phyloP scores from a whole-genome alignment of 2,797 vertebrate genomes.

The Karalla daura region DNA sequence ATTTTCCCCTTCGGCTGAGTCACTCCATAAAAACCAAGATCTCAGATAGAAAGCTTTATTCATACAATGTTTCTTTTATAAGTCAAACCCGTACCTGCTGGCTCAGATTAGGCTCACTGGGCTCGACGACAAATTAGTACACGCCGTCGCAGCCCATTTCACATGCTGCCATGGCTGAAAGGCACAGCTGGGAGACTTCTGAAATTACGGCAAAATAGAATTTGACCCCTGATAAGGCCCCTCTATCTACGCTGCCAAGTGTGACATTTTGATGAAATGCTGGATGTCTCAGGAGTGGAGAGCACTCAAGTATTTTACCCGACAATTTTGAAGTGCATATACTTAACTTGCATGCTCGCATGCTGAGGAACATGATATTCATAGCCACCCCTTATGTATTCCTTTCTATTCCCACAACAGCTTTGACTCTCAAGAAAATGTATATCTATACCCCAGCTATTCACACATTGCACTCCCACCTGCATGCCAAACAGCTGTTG shows the following conservation, averaged over 20 bases:
- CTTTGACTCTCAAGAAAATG: not conserved
- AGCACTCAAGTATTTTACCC: constrained; percentile 50
- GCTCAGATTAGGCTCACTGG: constrained; percentile 47
- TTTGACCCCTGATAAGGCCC: constrained; percentile 65
- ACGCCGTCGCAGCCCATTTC: constrained; percentile 33
- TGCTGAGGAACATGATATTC: constrained; percentile 7
- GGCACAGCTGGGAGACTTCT: constrained; percentile 51
- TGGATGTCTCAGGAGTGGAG: constrained; percentile 38
- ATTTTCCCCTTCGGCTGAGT: constrained; percentile 22
- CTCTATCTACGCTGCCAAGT: constrained; percentile 59
- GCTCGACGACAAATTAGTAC: constrained; percentile 43
- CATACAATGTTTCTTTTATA: constrained; percentile 14
- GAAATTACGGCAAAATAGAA: constrained; percentile 65
- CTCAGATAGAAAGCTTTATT: constrained; percentile 30
- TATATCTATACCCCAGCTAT: not conserved
- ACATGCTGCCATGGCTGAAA: constrained; percentile 32
- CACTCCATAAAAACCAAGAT: constrained; percentile 47
- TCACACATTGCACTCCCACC: not conserved
- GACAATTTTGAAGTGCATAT: constrained; percentile 29
- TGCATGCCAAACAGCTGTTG: not conserved
- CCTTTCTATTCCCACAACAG: not conserved
- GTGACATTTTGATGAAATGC: constrained; percentile 72
- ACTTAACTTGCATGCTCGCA: constrained; percentile 38
- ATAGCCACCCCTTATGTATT: not conserved
- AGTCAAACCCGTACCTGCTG: constrained; percentile 54